These are phyloP conservation scores for Tetheella fluctuosa DNA, from an alignment of 2,888 invertebrate species.

Conservation along the genomic window DNA sequence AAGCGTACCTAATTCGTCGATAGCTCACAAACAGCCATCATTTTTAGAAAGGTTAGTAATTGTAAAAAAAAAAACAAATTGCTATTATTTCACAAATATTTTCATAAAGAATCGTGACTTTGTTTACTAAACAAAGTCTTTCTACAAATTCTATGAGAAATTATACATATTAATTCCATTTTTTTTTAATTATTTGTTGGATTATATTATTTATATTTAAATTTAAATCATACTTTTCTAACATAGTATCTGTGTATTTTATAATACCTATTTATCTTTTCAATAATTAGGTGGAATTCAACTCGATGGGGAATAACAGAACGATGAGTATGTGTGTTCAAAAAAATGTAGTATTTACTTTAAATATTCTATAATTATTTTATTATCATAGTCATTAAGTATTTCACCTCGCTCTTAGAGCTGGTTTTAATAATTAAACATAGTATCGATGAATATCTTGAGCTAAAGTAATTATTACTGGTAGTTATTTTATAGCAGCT, in stretches of 20 bases:
- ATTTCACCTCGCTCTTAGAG: not conserved
- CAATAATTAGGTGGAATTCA: conserved; percentile 57
- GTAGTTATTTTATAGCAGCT: not conserved
- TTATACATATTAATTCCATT: no score
- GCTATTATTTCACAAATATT: no score
- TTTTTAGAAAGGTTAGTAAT: conserved; percentile 75
- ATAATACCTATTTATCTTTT: conserved; percentile 25
- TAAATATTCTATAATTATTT: not conserved
- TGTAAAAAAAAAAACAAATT: no score
- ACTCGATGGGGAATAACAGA: conserved; percentile 36
- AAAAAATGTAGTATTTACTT: conserved; percentile 14
- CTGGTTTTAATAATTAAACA: not conserved
- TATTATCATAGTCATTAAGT: not conserved
- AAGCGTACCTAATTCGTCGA: conserved; percentile 70
- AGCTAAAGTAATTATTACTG: not conserved
- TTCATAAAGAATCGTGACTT: no score
- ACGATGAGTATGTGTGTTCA: conserved; percentile 61
- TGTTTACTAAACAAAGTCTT: no score
- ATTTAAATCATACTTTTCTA: no score
- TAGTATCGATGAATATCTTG: not conserved
- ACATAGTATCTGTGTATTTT: not conserved
- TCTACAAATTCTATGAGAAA: no score
- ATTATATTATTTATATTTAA: no score
- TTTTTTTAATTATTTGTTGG: no score
- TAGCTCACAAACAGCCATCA: conserved; percentile 78